phyloP scores from a whole-genome alignment of 2,888 invertebrate genomes.

The Beris chalybata region DNA sequence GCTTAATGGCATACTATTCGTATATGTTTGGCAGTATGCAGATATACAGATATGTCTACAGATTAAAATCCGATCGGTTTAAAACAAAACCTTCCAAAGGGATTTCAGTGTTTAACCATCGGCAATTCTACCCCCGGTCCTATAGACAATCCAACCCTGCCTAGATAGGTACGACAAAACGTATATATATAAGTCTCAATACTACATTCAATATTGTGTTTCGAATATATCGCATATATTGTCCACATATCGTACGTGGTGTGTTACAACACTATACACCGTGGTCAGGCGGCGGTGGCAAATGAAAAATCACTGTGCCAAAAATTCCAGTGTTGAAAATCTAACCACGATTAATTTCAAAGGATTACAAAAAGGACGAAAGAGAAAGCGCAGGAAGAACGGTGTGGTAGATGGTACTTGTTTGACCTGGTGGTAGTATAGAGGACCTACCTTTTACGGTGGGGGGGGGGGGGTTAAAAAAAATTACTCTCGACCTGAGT shows the following conservation, averaged over 20 bases:
- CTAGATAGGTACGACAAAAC: not conserved
- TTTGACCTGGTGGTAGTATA: not conserved
- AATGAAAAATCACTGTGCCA: conserved; percentile 40
- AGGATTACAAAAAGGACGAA: conserved; percentile 35
- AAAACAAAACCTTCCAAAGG: conserved; percentile 37
- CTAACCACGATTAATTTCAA: conserved; percentile 42
- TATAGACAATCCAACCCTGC: not conserved
- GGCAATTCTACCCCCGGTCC: conserved; percentile 5
- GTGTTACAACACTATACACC: conserved; percentile 16
- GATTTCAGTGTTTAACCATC: conserved; percentile 32
- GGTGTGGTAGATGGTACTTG: not conserved
- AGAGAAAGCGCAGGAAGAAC: not conserved
- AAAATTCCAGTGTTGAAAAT: conserved; percentile 41
- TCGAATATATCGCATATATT: conserved; percentile 5
- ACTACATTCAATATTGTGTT: not conserved
- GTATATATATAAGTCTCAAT: not conserved
- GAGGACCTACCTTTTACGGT: conserved; percentile 21
- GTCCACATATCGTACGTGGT: conserved; percentile 3
- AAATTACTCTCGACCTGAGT: conserved; percentile 37
- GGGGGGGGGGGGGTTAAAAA: conserved; percentile 35
- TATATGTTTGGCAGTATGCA: conserved; percentile 5
- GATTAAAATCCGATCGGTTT: conserved; percentile 39
- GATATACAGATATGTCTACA: conserved; percentile 27
- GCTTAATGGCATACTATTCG: conserved; percentile 2
- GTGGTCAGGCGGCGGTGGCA: conserved; percentile 33